phyloP scores from a whole-genome alignment of 1,140 invertebrate species.

The Trypoxylus dichotomus region DNA sequence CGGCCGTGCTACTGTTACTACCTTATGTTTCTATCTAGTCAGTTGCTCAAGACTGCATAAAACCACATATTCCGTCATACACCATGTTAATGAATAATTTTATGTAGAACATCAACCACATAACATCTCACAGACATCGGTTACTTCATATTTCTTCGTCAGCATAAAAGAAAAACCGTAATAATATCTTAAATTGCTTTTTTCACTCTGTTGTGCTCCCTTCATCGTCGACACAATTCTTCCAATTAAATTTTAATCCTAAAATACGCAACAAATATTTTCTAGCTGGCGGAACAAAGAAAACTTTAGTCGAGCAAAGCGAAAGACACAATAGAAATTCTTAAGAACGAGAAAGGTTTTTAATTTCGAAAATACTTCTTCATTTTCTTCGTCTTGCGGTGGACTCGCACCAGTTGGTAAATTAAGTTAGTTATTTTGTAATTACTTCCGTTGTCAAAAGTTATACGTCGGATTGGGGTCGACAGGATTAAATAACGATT shows the following conservation, averaged over 20 bases:
- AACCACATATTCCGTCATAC: too few species aligned
- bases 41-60: too few species aligned
- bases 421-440: background rate
- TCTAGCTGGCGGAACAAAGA: background rate
- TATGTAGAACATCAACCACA: background rate
- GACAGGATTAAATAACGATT: background rate
- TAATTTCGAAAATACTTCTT: background rate
- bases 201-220: too few species aligned
- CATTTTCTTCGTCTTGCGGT: background rate
- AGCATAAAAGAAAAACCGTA: background rate
- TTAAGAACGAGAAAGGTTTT: background rate
- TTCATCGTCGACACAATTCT: background rate
- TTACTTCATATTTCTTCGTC: background rate
- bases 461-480: background rate
- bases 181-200: background rate
- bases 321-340: background rate
- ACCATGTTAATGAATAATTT: background rate
- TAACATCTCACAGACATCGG: background rate
- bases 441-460: background rate
- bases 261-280: constrained; percentile 9
- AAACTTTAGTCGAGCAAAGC: background rate
- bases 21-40: too few species aligned
- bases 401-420: background rate
- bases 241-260: constrained; percentile 12
- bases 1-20: too few species aligned